phyloP scores from a whole-genome alignment of 2,797 vertebrate species.

The Cossypha heuglini region DNA sequence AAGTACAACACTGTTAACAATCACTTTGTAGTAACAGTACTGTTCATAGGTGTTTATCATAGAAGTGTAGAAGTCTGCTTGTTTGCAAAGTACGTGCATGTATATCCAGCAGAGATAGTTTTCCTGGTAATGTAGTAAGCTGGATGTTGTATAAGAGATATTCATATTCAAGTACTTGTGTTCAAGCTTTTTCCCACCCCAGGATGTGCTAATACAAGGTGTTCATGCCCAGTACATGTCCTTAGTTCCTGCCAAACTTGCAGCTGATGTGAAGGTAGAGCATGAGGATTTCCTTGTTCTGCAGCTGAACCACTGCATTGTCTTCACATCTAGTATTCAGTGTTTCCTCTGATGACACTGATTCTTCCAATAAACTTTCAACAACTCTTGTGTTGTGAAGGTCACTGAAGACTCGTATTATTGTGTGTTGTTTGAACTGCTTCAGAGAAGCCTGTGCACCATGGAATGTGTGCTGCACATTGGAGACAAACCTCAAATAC shows the following conservation, averaged over 20 bases:
- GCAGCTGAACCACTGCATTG: background rate
- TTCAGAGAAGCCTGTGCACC: background rate
- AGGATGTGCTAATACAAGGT: background rate
- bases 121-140: background rate
- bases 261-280: background rate
- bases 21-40: background rate
- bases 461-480: background rate
- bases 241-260: background rate
- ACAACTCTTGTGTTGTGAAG: background rate
- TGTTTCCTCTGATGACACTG: background rate
- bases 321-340: background rate
- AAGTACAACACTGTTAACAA: background rate
- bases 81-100: background rate
- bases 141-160: background rate
- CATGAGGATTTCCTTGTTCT: background rate
- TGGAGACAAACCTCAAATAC: background rate
- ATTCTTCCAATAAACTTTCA: constrained; percentile 8
- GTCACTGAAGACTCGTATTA: background rate
- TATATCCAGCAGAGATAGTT: background rate
- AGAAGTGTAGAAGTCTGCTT: background rate
- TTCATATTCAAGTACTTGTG: background rate
- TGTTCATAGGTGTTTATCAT: background rate
- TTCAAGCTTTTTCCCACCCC: background rate
- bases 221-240: background rate
- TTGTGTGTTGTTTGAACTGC: background rate